Percentiles rank a stretch among this genome's conserved stretches.
phyloP scores from a whole-genome alignment of 2,888 invertebrate genomes.

The Ichneumon xanthorius region DNA sequence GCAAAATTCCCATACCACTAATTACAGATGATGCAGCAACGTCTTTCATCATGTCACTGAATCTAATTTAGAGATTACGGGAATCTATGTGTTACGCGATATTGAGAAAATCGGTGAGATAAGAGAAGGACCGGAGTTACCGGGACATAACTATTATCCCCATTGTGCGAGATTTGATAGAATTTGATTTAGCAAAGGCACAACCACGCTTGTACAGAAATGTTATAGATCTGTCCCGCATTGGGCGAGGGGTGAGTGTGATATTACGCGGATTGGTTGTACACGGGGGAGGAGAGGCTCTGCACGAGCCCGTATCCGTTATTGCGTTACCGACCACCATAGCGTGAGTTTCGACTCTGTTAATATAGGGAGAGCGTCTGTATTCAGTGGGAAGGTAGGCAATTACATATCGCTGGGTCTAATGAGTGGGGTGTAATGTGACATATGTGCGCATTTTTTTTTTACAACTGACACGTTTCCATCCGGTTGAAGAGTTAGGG shows the following conservation, averaged over 20 bases:
- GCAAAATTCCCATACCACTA: slow-evolving; percentile 29
- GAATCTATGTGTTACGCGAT: slow-evolving; percentile 1
- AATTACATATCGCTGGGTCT: background rate
- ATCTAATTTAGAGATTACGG: slow-evolving; percentile 27
- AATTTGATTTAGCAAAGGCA: slow-evolving; percentile 21
- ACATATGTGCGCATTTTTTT: too few relatives aligned
- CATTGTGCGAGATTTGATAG: slow-evolving; percentile 11
- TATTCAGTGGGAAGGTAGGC: background rate
- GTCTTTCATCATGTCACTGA: slow-evolving; percentile 48
- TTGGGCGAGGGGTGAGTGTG: slow-evolving; percentile 5
- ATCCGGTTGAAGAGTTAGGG: too few relatives aligned
- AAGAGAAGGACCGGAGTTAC: slow-evolving; percentile 16
- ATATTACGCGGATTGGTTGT: slow-evolving; percentile 41
- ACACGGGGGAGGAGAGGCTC: slow-evolving; percentile 20
- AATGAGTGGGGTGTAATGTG: background rate
- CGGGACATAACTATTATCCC: slow-evolving; percentile 17
- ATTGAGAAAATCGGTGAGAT: slow-evolving; percentile 24
- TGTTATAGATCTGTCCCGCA: slow-evolving; percentile 51
- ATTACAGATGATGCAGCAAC: slow-evolving; percentile 47
- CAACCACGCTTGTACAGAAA: background rate
- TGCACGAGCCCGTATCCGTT: slow-evolving; percentile 48
- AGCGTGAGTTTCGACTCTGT: background rate
- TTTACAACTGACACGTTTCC: too few relatives aligned
- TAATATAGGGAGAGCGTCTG: slow-evolving; percentile 15
- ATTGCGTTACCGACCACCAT: slow-evolving; percentile 18